Evolutionary conservation across 2,113 vertebrate genomes (phyloP).

Genomic region (Parus major): DNA sequence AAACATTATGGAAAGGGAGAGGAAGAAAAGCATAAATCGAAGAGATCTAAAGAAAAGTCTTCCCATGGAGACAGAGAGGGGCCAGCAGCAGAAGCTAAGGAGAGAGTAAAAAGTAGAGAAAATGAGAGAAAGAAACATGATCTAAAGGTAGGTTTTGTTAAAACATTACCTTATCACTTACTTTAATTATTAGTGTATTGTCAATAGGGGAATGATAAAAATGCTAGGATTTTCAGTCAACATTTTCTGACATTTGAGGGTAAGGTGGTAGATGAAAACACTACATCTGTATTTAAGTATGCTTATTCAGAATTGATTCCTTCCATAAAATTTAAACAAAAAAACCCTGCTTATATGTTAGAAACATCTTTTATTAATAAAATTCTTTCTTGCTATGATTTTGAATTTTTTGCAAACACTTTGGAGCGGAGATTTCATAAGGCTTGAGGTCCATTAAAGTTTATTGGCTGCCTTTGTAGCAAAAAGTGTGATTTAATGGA

Average conservation of each 20-base stretch:
- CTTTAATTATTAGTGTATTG: not conserved
- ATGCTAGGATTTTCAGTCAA: not conserved
- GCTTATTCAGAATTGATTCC: not conserved
- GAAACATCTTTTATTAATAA: not conserved
- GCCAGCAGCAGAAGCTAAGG: conserved; percentile 25
- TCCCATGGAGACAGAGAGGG: conserved; percentile 33
- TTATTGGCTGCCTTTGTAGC: not conserved
- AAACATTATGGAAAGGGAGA: conserved; percentile 3
- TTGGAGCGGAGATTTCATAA: not conserved
- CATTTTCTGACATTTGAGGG: not conserved
- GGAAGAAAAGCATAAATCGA: conserved; percentile 48
- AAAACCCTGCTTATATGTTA: not conserved
- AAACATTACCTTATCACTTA: not conserved
- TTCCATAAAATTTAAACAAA: not conserved
- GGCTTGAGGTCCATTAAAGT: not conserved
- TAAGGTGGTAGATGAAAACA: not conserved
- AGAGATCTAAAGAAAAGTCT: conserved; percentile 43
- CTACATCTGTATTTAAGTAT: not conserved
- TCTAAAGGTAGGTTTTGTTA: conserved; percentile 66
- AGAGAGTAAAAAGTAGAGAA: conserved; percentile 28
- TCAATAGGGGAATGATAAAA: not conserved
- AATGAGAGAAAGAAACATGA: conserved; percentile 10
- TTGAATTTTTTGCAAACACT: not conserved
- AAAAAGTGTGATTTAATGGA: not conserved
- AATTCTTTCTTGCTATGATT: not conserved